Base-by-base conservation (phyloP, 37 sponge, comb jelly and placozoan species). In the Halisarca cf. caerulea region DNA sequence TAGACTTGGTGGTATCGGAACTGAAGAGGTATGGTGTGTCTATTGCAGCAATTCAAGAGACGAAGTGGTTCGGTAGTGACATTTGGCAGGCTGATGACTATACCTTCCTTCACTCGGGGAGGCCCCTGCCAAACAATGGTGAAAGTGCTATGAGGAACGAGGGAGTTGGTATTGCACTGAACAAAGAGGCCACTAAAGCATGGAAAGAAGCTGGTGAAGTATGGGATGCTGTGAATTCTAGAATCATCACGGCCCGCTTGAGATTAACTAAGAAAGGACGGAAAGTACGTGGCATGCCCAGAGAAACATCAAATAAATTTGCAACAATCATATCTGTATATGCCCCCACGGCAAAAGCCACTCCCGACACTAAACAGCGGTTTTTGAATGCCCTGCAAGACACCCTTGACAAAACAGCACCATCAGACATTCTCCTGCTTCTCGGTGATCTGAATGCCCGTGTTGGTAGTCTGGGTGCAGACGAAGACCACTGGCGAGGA, bases 161-260 rank as follows among this genome's bases (percentile, higher is more conserved):
- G 28, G 82, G 82, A 25, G 82, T 69, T 2, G 36, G 71, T 20
- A 69, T 69, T 2, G 34, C 34, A 3, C 14, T 78, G 2, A 9
- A 45, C 3, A 2, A 69, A 36, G 4, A 4, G 4, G 60, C 60
- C 40, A 58, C 82, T 18, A 35, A 18, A 36, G 61, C 82, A 6
- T 81, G 82, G 82, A 57, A 57, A 17, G 6, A 36, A 5, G n/a
- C n/a, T n/a, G n/a, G n/a, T n/a, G n/a, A n/a, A n/a, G 82, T 34
- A 17, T 81, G 82, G 82, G 40, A 57, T 20, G 83, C 83, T 3
- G 70, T 83, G 2, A 68, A 27, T 6, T 83, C 83, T 23, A 3
- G 81, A 25, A 80, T 80, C 15, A 59, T 58, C 11, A 58, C 59
- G 6, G 81, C 59, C 27, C 2, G 51, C 3, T 41, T 83, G 43